Percentiles rank a stretch among this genome's conserved stretches.
Evolutionary conservation across 53 echinoderm and acorn worm species (phyloP).

Genomic region (Crossaster papposus): DNA sequence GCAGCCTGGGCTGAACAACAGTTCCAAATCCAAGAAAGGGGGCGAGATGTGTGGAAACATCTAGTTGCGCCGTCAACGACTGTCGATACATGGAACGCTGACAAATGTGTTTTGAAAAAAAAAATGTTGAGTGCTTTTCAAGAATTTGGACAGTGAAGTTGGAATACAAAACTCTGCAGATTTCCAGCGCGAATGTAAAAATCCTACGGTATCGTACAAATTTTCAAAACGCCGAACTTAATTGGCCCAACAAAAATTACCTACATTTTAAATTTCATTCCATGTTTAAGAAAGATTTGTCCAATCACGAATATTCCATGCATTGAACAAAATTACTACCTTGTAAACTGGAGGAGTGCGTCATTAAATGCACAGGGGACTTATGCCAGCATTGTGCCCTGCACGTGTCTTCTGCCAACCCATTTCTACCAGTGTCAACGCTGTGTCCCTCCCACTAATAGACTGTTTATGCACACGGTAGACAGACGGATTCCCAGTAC

Average conservation of each 20-base stretch:
- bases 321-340: background rate
- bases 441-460: constrained; percentile 2
- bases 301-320: background rate
- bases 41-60: background rate
- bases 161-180: too few relatives aligned
- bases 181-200: too few relatives aligned
- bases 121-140: too few relatives aligned
- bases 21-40: background rate
- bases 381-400: background rate
- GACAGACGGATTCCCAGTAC: background rate
- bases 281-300: too few relatives aligned
- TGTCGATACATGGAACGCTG: background rate
- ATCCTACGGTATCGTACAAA: too few relatives aligned
- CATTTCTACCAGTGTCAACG: constrained; percentile 12
- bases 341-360: background rate
- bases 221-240: too few relatives aligned
- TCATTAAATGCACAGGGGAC: constrained; percentile 9
- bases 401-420: constrained; percentile 16
- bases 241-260: too few relatives aligned
- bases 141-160: too few relatives aligned
- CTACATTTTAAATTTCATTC: too few relatives aligned
- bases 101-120: too few relatives aligned
- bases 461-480: constrained; percentile 36
- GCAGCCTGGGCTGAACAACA: background rate
- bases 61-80: background rate